Evolutionary conservation across 2,888 invertebrate genomes (phyloP).

Genomic region (Xestia rhomboidea): DNA sequence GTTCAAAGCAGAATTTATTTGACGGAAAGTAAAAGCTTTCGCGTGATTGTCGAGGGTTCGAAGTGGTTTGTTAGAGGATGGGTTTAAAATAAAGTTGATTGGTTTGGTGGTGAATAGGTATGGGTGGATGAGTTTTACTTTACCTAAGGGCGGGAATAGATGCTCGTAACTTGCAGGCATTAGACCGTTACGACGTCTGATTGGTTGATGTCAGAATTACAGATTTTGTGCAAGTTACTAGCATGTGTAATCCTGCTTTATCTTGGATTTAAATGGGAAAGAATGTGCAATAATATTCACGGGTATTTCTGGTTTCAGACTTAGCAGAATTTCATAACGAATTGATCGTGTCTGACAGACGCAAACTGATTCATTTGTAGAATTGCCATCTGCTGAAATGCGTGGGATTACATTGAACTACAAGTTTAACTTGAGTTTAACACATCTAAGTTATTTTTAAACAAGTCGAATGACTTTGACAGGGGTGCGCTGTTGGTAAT

Average conservation of each 20-base stretch:
- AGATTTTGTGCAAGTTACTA: background rate
- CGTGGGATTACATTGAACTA: background rate
- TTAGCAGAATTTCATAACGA: background rate
- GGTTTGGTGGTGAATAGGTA: background rate
- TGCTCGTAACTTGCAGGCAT: no score
- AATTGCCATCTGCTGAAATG: background rate
- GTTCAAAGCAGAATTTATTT: constrained; percentile 47
- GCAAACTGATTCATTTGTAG: background rate
- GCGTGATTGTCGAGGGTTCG: constrained; percentile 17
- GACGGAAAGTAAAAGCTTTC: constrained; percentile 41
- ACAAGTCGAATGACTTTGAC: background rate
- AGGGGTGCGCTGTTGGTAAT: background rate
- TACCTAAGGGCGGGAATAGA: no score
- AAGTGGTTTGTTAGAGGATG: constrained; percentile 4
- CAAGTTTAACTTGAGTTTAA: background rate
- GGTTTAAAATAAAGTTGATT: constrained; percentile 26
- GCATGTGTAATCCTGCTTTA: background rate
- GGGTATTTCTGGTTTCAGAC: background rate
- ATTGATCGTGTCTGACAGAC: background rate
- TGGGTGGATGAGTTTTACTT: background rate
- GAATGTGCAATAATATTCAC: background rate
- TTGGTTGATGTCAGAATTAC: background rate
- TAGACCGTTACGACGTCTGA: no score
- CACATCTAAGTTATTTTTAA: background rate
- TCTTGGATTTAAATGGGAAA: background rate